These are phyloP conservation scores for Apodemus sylvaticus DNA, from an alignment of 2,113 vertebrate genomes.

Conservation along the genomic window DNA sequence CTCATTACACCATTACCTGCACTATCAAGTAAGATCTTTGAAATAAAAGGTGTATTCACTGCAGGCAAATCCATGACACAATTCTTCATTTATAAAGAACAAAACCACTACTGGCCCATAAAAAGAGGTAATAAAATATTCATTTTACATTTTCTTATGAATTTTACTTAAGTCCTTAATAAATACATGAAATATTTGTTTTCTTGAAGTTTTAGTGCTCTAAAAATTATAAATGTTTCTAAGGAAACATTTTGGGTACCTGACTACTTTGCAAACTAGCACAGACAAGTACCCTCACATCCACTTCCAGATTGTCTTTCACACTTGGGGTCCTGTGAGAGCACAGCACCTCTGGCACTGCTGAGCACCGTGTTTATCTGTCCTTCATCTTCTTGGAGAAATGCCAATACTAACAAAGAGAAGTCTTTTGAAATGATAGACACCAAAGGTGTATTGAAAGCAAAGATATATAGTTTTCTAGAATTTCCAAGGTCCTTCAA, in stretches of 20 bases:
- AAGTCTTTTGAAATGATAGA: background rate
- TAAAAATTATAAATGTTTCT: background rate
- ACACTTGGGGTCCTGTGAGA: background rate
- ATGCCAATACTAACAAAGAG: background rate
- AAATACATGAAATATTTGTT: background rate
- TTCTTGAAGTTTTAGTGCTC: background rate
- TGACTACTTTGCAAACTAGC: background rate
- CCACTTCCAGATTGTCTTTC: background rate
- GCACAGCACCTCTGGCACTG: accelerated
- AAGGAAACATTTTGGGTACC: background rate
- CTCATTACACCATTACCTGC: background rate
- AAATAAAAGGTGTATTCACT: background rate
- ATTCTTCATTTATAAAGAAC: background rate
- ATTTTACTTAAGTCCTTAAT: background rate
- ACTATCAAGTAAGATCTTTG: background rate
- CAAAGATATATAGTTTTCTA: background rate
- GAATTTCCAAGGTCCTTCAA: background rate
- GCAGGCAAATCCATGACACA: background rate
- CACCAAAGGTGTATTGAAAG: background rate
- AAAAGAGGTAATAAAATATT: background rate
- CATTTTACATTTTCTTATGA: background rate
- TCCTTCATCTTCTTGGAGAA: background rate
- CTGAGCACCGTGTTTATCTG: background rate
- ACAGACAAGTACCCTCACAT: background rate
- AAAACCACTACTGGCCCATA: background rate